A percentile compares a stretch with the other conserved stretches of the same genome.
Evolutionary conservation across 2,888 invertebrate genomes (phyloP).

Genomic region (Lasioglossum pauxillum): DNA sequence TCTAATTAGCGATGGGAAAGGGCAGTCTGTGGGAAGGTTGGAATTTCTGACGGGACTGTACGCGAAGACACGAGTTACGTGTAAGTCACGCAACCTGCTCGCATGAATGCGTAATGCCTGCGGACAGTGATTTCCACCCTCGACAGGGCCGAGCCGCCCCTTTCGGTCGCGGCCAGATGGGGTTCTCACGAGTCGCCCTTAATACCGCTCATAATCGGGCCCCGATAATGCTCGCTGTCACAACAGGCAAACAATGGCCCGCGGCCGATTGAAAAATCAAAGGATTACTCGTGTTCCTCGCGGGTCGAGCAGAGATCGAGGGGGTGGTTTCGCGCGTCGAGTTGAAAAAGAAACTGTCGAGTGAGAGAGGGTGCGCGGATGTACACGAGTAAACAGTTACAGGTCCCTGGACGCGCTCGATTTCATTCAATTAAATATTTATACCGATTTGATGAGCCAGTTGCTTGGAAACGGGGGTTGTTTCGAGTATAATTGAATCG

Average conservation of each 20-base stretch:
- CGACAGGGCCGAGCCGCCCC: conserved; percentile 63
- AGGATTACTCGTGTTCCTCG: conserved; percentile 54
- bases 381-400: conserved; percentile 13
- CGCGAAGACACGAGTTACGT: conserved; percentile 50
- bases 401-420: conserved; percentile 12
- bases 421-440: conserved; percentile 43
- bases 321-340: conserved; percentile 14
- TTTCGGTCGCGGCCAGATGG: conserved; percentile 76
- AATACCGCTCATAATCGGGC: conserved; percentile 77
- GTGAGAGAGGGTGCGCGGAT: neutral
- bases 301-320: conserved; percentile 1
- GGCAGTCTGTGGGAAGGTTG: neutral
- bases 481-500: conserved; percentile 9
- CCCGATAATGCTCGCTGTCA: conserved; percentile 76
- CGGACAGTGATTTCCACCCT: conserved; percentile 84
- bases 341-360: neutral
- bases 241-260: conserved; percentile 74
- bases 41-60: conserved; percentile 38
- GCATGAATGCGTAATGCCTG: conserved; percentile 82
- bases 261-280: conserved; percentile 68
- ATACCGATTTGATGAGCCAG: conserved; percentile 11
- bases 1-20: neutral
- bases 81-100: conserved; percentile 75
- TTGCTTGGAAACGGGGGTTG: conserved; percentile 23
- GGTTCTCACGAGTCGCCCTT: conserved; percentile 80